These are phyloP conservation scores for Apeira syringaria DNA, from an alignment of 2,888 invertebrate genomes.

Conservation along the genomic window DNA sequence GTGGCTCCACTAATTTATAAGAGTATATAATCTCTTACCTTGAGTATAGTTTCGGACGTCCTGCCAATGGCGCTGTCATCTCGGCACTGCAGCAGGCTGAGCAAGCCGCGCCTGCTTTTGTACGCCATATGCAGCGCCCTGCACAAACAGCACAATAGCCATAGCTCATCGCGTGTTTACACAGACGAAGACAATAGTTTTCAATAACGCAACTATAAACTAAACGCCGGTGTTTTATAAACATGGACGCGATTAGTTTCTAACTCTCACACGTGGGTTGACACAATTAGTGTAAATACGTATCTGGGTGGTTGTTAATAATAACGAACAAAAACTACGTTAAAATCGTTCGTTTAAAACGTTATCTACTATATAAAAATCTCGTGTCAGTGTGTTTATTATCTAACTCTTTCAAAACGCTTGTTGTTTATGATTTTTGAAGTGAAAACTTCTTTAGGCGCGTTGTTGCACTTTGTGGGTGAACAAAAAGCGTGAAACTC, in stretches of 20 bases:
- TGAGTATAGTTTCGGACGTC: constrained; percentile 71
- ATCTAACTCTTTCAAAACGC: too few species aligned
- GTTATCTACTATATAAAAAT: too few species aligned
- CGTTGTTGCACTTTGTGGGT: too few species aligned
- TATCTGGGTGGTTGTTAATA: too few species aligned
- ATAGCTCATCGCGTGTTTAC: constrained; percentile 52
- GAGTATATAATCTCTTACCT: constrained; percentile 62
- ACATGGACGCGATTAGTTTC: constrained; percentile 60
- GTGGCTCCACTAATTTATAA: too few species aligned
- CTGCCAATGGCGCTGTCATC: constrained; percentile 61
- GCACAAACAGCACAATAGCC: constrained; percentile 38
- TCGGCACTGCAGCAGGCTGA: constrained; percentile 67
- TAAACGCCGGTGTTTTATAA: constrained; percentile 67
- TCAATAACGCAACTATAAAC: constrained; percentile 75
- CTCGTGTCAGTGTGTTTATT: too few species aligned
- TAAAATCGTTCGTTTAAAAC: too few species aligned
- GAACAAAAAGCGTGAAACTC: too few species aligned
- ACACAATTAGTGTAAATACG: constrained; percentile 44
- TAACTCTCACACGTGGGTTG: constrained; percentile 54
- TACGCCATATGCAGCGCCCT: constrained; percentile 78
- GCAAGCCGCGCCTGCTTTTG: constrained; percentile 76
- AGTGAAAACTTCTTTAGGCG: too few species aligned
- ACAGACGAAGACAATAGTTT: constrained; percentile 70
- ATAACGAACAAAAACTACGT: too few species aligned
- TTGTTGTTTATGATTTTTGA: too few species aligned